Evolutionary conservation across 1,140 invertebrate species (phyloP).

Genomic region (Solenopsis invicta): DNA sequence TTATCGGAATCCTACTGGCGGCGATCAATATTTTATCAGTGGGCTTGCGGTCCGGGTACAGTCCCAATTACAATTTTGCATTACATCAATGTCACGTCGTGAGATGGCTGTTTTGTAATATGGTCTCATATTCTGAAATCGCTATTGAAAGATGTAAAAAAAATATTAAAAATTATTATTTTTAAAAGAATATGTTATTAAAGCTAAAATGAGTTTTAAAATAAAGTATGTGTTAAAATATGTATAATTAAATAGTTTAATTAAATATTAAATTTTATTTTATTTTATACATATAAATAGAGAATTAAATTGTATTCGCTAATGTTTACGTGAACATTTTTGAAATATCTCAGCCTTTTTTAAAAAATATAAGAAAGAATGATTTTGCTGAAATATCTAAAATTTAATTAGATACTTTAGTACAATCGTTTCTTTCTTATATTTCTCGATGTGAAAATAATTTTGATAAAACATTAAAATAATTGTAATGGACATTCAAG

Average conservation of each 20-base stretch:
- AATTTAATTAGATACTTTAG: too few species aligned
- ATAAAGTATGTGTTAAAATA: background rate
- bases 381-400: too few species aligned
- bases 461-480: too few species aligned
- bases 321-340: background rate
- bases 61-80: slow-evolving; percentile 49
- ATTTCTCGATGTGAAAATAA: too few species aligned
- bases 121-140: background rate
- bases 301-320: background rate
- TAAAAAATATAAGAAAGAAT: background rate
- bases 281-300: background rate
- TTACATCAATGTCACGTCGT: slow-evolving; percentile 15
- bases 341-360: background rate
- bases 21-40: slow-evolving; percentile 60
- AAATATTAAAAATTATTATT: background rate
- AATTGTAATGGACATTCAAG: too few species aligned
- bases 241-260: background rate
- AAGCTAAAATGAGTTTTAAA: background rate
- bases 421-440: too few species aligned
- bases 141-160: background rate
- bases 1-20: slow-evolving; percentile 29
- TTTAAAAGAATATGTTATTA: background rate
- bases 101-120: background rate
- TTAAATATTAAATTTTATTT: background rate
- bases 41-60: slow-evolving; percentile 4